These are phyloP conservation scores for Mellilla xanthometata DNA, from an alignment of 2,888 invertebrate species.

Conservation along the genomic window DNA sequence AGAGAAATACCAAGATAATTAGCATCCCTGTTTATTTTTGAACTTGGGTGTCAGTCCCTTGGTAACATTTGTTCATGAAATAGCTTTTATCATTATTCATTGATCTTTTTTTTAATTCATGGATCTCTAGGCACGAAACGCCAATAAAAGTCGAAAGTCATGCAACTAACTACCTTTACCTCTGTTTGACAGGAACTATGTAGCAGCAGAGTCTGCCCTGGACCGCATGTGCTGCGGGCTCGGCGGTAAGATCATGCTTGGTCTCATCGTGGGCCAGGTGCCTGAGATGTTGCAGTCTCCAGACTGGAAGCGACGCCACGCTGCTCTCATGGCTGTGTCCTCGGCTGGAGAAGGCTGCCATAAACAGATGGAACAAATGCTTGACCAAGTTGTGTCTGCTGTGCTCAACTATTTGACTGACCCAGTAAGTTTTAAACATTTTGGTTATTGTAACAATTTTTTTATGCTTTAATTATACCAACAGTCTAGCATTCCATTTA, in stretches of 20 bases:
- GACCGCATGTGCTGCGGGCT: slow-evolving; percentile 99
- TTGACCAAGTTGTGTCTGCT: slow-evolving; percentile 96
- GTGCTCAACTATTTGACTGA: slow-evolving; percentile 93
- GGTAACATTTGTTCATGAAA: slow-evolving; percentile 45
- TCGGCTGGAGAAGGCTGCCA: slow-evolving; percentile 99
- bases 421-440: slow-evolving; percentile 89
- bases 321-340: slow-evolving; percentile 99
- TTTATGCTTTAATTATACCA: too few relatives aligned
- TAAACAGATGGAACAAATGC: slow-evolving; percentile 97
- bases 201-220: slow-evolving; percentile 97
- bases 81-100: neutral
- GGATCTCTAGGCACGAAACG: too few relatives aligned
- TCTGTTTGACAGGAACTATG: slow-evolving; percentile 87
- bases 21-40: slow-evolving; percentile 62
- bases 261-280: slow-evolving; percentile 92
- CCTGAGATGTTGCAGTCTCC: slow-evolving; percentile 92
- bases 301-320: slow-evolving; percentile 96
- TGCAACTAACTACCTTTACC: too few relatives aligned
- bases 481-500: too few relatives aligned
- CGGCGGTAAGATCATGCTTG: slow-evolving; percentile 95
- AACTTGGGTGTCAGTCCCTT: slow-evolving; percentile 75
- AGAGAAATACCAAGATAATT: slow-evolving; percentile 72
- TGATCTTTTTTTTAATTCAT: too few relatives aligned
- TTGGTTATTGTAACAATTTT: too few relatives aligned
- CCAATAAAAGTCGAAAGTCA: too few relatives aligned